Evolutionary conservation across 2,113 vertebrate species (phyloP).

Genomic region (Maccullochella peelii): DNA sequence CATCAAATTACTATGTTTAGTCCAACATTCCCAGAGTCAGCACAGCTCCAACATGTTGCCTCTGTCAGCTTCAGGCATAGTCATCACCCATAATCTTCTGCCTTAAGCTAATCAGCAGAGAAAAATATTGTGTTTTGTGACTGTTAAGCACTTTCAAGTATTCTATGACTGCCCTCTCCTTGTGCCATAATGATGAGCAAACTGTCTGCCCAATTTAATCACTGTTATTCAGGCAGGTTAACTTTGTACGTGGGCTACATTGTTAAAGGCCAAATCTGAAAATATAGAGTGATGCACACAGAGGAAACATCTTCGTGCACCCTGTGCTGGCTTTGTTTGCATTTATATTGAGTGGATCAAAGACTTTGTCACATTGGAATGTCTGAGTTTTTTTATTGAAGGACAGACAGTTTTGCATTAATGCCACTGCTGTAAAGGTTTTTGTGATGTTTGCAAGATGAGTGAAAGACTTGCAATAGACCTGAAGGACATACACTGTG

Average conservation of each 20-base stretch:
- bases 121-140: conserved; percentile 55
- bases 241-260: conserved; percentile 56
- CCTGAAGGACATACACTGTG: not conserved
- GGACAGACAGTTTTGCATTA: conserved; percentile 4
- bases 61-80: conserved; percentile 42
- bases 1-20: conserved; percentile 26
- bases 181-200: conserved; percentile 72
- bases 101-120: conserved; percentile 64
- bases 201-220: conserved; percentile 64
- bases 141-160: conserved; percentile 66
- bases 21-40: conserved; percentile 29
- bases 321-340: conserved; percentile 42
- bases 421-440: not conserved
- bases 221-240: conserved; percentile 68
- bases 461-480: not conserved
- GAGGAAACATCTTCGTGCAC: conserved; percentile 1
- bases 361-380: conserved; percentile 10
- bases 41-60: conserved; percentile 27
- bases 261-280: conserved; percentile 61
- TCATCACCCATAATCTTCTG: conserved; percentile 28
- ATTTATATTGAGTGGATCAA: conserved; percentile 32
- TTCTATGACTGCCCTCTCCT: conserved; percentile 68
- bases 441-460: not conserved
- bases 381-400: conserved; percentile 8
- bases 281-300: conserved; percentile 32